Conservation (phyloP, 2,888 invertebrate species). For the Buathra laborator region DNA sequence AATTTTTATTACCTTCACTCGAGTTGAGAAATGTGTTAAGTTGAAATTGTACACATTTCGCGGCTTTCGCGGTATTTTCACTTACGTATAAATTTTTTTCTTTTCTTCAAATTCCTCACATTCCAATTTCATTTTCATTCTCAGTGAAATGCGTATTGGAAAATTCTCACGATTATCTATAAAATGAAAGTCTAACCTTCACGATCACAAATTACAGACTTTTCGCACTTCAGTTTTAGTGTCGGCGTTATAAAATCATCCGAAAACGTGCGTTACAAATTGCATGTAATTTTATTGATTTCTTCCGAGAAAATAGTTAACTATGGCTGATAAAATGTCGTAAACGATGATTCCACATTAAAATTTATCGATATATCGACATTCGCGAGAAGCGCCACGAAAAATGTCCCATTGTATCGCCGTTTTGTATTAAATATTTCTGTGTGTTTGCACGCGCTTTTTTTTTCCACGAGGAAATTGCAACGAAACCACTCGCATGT, state of each 20-base stretch:
- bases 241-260: too few relatives aligned
- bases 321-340: too few relatives aligned
- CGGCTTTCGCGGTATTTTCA: not conserved
- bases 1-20: constrained; percentile 30
- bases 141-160: constrained; percentile 21
- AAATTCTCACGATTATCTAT: constrained; percentile 46
- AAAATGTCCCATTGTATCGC: too few relatives aligned
- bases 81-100: constrained; percentile 9
- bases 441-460: not conserved
- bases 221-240: not conserved
- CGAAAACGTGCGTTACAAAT: not conserved
- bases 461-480: not conserved
- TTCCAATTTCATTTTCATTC: constrained; percentile 27
- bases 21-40: not conserved
- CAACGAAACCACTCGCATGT: not conserved
- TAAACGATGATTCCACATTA: too few relatives aligned
- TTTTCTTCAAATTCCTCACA: constrained; percentile 32
- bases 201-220: constrained; percentile 57
- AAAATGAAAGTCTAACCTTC: constrained; percentile 3
- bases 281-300: constrained; percentile 20
- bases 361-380: not conserved
- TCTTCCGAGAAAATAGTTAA: not conserved
- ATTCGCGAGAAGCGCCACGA: not conserved
- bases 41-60: not conserved
- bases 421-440: not conserved